Percentiles rank a stretch among this genome's conserved stretches.
phyloP scores from a whole-genome alignment of 2,888 invertebrate genomes.

The Perizoma affinitatum region DNA sequence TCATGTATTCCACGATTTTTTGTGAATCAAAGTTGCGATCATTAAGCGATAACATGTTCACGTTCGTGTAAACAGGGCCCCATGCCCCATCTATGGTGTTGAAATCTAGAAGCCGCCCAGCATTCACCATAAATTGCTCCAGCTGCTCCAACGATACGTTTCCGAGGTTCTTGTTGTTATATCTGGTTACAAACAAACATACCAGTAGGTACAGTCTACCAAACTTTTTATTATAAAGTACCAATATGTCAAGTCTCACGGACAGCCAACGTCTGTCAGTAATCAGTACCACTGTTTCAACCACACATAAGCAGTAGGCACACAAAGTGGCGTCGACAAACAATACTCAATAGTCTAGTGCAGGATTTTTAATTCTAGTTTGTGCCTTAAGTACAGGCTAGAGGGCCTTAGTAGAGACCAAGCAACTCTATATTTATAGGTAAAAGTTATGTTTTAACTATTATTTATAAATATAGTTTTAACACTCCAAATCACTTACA shows the following conservation, averaged over 20 bases:
- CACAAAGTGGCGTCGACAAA: no score
- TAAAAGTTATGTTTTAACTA: no score
- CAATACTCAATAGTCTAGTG: no score
- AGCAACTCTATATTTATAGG: no score
- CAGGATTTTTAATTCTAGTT: no score
- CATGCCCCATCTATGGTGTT: conserved; percentile 44
- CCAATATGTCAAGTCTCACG: no score
- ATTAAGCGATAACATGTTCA: conserved; percentile 14
- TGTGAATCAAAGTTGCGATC: conserved; percentile 31
- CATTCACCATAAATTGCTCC: conserved; percentile 39
- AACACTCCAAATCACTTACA: conserved; percentile 58
- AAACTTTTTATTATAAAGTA: neutral
- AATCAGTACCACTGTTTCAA: no score
- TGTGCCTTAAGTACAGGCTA: no score
- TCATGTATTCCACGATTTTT: conserved; percentile 45
- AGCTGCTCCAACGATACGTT: conserved; percentile 49
- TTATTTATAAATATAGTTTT: no score
- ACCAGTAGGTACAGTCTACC: neutral
- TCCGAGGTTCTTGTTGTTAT: conserved; percentile 24
- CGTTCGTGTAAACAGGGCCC: conserved; percentile 34
- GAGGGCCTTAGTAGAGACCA: no score
- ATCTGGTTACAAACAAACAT: conserved; percentile 20
- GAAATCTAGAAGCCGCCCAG: conserved; percentile 61
- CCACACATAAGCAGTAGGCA: no score
- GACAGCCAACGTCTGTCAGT: no score